Evolutionary conservation across 2,797 vertebrate species (phyloP).

Genomic region (Paratrypauchen microcephalus): DNA sequence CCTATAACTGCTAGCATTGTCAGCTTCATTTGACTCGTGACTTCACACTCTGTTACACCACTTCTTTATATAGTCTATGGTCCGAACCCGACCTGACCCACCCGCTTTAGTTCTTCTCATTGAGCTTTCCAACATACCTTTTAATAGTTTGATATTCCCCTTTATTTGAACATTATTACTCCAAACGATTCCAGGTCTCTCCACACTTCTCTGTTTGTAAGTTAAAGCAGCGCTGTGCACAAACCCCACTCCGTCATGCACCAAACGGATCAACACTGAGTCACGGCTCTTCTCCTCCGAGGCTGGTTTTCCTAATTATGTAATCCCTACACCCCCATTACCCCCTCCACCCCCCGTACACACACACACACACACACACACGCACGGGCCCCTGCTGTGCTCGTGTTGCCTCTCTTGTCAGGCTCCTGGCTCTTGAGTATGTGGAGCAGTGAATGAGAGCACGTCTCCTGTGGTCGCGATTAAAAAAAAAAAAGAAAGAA

Average conservation of each 20-base stretch:
- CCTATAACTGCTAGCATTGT: too few species aligned
- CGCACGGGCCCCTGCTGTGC: slow-evolving; percentile 29
- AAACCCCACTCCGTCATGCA: slow-evolving; percentile 29
- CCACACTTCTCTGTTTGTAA: too few species aligned
- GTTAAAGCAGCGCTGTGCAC: too few species aligned
- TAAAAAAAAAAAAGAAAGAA: slow-evolving; percentile 15
- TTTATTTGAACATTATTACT: too few species aligned
- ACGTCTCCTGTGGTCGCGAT: slow-evolving; percentile 70
- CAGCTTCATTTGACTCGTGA: too few species aligned
- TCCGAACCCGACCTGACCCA: too few species aligned
- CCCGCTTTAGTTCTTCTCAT: too few species aligned
- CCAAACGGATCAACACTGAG: slow-evolving; percentile 37
- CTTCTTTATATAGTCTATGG: too few species aligned
- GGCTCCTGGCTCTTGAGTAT: slow-evolving; percentile 69
- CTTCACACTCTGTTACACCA: too few species aligned
- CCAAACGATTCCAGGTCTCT: too few species aligned
- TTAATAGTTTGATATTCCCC: too few species aligned
- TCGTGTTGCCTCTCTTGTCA: slow-evolving; percentile 40
- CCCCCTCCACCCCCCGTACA: slow-evolving; percentile 24
- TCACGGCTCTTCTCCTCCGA: slow-evolving; percentile 35
- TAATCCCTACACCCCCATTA: slow-evolving; percentile 53
- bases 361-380: slow-evolving; percentile 31
- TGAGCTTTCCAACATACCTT: too few species aligned
- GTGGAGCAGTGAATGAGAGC: slow-evolving; percentile 79
- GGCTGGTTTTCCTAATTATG: slow-evolving; percentile 61